A percentile compares a stretch with the other conserved stretches of the same genome.
Evolutionary conservation across 1,140 invertebrate species (phyloP).

Genomic region (Agrypnia vestita): DNA sequence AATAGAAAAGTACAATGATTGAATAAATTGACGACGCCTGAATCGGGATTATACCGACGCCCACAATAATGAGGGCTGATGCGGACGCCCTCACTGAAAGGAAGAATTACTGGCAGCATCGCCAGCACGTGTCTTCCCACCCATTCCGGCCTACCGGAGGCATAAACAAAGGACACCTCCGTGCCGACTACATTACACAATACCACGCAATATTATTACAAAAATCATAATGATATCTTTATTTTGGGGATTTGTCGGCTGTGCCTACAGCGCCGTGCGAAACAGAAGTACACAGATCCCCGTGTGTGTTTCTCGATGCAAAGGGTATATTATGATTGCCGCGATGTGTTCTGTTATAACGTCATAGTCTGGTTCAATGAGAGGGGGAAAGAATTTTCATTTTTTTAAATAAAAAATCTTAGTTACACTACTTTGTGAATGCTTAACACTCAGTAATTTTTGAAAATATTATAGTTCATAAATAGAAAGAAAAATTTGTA

Average conservation of each 20-base stretch:
- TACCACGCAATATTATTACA: slow-evolving; percentile 11
- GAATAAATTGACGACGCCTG: background rate
- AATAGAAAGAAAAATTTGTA: too few relatives aligned
- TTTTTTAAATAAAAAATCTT: too few relatives aligned
- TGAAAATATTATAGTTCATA: too few relatives aligned
- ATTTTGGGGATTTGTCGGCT: background rate
- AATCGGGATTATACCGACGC: slow-evolving; percentile 15
- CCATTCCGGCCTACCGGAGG: background rate
- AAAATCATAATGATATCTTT: slow-evolving; percentile 25
- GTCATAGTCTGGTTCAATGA: too few relatives aligned
- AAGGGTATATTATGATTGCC: too few relatives aligned
- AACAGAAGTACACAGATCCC: too few relatives aligned
- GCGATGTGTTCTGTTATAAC: too few relatives aligned
- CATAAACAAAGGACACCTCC: background rate
- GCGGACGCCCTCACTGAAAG: slow-evolving; percentile 25
- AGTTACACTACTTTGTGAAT: too few relatives aligned
- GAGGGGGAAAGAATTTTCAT: too few relatives aligned
- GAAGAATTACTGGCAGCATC: slow-evolving; percentile 16
- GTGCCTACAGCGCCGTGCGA: background rate
- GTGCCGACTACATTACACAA: background rate
- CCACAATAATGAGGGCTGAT: slow-evolving; percentile 20
- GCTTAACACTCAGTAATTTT: too few relatives aligned
- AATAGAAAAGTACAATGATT: too few relatives aligned
- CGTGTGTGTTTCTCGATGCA: too few relatives aligned
- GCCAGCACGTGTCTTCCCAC: slow-evolving; percentile 31